A percentile compares a stretch with the other conserved stretches of the same genome.
Conservation (phyloP, 2,113 vertebrate genomes). For the Hypanus sabinus region DNA sequence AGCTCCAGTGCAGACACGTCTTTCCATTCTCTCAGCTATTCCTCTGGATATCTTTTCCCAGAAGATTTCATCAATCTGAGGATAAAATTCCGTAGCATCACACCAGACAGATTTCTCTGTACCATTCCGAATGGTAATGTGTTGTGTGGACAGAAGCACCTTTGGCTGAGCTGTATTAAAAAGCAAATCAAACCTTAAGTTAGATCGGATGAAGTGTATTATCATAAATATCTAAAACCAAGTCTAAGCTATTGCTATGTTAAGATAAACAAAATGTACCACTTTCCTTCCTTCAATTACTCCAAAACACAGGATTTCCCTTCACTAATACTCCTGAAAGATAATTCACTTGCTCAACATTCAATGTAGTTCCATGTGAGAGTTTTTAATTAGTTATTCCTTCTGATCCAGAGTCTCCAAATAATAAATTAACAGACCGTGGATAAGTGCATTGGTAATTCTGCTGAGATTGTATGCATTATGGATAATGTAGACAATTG, state of each 20-base stretch:
- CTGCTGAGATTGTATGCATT: too few species aligned
- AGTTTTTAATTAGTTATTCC: too few species aligned
- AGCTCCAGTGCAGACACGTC: neutral
- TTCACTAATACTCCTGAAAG: too few species aligned
- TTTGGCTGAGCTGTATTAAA: constrained; percentile 39
- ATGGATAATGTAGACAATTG: too few species aligned
- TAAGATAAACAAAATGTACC: neutral
- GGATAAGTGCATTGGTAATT: too few species aligned
- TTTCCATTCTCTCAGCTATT: neutral
- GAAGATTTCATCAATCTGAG: neutral
- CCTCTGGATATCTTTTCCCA: constrained; percentile 35
- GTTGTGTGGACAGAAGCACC: neutral
- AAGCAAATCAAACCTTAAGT: constrained; percentile 1
- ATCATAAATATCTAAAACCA: neutral
- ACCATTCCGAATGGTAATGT: neutral
- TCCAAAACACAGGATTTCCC: too few species aligned
- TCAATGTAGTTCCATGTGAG: too few species aligned
- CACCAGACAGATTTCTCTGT: constrained; percentile 28
- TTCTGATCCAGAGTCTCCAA: too few species aligned
- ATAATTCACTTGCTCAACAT: too few species aligned
- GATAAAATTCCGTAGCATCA: constrained; percentile 41
- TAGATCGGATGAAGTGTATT: neutral
- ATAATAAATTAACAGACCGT: too few species aligned
- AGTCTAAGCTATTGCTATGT: neutral
- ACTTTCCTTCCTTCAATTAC: neutral